Conservation (phyloP, 2,888 invertebrate genomes). For the Helleia helle region DNA sequence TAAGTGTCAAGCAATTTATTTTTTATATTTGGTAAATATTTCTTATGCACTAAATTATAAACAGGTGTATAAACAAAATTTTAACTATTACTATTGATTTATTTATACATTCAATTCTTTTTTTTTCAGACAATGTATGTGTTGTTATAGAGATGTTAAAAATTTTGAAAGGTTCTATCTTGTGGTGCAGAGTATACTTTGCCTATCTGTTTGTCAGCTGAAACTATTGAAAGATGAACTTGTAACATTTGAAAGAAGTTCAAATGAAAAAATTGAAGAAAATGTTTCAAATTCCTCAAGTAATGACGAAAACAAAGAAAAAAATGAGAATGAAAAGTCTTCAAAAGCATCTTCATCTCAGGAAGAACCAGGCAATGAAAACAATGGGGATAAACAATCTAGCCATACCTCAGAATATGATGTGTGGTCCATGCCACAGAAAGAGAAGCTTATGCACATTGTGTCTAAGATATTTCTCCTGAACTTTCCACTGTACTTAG, state of each 20-base stretch:
- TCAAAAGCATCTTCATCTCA: conserved; percentile 31
- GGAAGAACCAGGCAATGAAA: conserved; percentile 19
- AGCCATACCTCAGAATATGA: conserved; percentile 45
- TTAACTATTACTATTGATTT: too few relatives aligned
- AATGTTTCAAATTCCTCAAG: conserved; percentile 30
- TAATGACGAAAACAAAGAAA: conserved; percentile 34
- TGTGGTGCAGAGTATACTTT: conserved; percentile 90
- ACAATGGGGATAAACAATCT: conserved; percentile 26
- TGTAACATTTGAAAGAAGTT: conserved; percentile 46
- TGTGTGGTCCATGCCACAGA: conserved; percentile 86
- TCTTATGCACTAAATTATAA: conserved; percentile 9
- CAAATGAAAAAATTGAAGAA: conserved; percentile 33
- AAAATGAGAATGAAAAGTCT: conserved; percentile 30
- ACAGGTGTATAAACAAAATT: too few relatives aligned
- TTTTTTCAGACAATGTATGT: conserved; percentile 91
- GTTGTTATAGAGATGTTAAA: conserved; percentile 93
- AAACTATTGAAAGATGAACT: conserved; percentile 79
- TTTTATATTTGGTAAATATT: neutral
- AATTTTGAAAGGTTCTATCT: conserved; percentile 94
- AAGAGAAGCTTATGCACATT: conserved; percentile 90
- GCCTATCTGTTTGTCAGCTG: conserved; percentile 86
- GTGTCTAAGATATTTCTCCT: conserved; percentile 90
- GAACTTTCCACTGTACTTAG: conserved; percentile 91
- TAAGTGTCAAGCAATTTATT: too few relatives aligned
- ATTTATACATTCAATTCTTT: too few relatives aligned